phyloP scores from a whole-genome alignment of 2,113 vertebrate genomes.

The Podiceps cristatus region DNA sequence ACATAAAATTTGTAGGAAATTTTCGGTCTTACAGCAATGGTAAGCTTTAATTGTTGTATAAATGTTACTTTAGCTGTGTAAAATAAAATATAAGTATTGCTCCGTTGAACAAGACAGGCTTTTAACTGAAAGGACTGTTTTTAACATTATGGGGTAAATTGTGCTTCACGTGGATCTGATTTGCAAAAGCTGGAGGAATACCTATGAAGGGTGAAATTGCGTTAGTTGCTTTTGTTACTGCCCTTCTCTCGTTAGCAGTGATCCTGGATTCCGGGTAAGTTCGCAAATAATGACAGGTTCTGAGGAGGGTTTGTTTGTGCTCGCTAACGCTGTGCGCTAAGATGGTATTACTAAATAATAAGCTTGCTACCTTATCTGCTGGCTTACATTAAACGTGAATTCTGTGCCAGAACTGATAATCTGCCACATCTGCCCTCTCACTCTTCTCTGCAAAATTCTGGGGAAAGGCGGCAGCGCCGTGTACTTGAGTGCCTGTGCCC shows the following conservation, averaged over 20 bases:
- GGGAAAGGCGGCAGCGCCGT: accelerated
- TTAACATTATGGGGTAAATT: not conserved
- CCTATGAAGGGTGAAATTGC: not conserved
- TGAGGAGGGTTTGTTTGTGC: not conserved
- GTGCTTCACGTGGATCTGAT: not conserved
- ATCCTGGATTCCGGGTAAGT: not conserved
- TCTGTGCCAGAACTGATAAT: not conserved
- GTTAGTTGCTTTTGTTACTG: slow-evolving; percentile 6
- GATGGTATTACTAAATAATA: not conserved
- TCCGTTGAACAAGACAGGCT: slow-evolving; percentile 24
- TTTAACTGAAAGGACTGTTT: slow-evolving; percentile 11
- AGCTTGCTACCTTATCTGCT: not conserved
- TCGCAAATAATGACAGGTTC: not conserved
- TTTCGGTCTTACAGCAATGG: slow-evolving; percentile 85
- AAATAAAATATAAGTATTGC: slow-evolving; percentile 35
- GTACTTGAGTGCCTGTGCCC: not conserved
- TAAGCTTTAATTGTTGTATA: slow-evolving; percentile 76
- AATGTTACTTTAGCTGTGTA: slow-evolving; percentile 57
- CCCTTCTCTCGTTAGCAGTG: not conserved
- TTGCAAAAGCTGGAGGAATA: not conserved
- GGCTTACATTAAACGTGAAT: not conserved
- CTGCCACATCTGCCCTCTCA: not conserved
- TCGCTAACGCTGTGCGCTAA: not conserved
- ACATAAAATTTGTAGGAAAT: slow-evolving; percentile 87
- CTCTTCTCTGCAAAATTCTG: not conserved